phyloP scores from a whole-genome alignment of 1,140 invertebrate species.

The Hydropsyche tenuis region DNA sequence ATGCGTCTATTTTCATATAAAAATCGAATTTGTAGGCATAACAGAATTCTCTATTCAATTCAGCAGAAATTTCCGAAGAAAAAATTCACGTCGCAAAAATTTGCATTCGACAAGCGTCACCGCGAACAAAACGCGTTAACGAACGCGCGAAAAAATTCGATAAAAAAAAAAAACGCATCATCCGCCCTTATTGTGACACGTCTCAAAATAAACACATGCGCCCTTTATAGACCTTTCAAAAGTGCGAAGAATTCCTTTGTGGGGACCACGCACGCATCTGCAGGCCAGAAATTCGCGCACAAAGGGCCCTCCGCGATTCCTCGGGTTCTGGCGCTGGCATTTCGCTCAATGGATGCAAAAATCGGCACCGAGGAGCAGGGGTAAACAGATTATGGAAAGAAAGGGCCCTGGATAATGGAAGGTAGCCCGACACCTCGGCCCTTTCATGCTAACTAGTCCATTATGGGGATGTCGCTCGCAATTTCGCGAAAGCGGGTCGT shows the following conservation, averaged over 20 bases:
- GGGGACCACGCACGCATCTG: constrained; percentile 27
- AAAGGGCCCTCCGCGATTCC: constrained; percentile 44
- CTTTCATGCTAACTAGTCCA: constrained; percentile 47
- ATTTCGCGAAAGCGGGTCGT: no score
- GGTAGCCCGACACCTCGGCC: constrained; percentile 44
- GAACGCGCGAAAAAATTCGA: constrained; percentile 1
- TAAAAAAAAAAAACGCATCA: background rate
- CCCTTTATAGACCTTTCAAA: constrained; percentile 2
- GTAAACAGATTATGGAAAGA: constrained; percentile 49
- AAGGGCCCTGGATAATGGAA: constrained; percentile 47
- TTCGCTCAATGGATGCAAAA: constrained; percentile 35
- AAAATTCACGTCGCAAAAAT: no score
- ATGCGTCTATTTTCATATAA: no score
- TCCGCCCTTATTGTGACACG: constrained; percentile 3
- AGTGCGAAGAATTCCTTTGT: constrained; percentile 41
- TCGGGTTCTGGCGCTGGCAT: constrained; percentile 39
- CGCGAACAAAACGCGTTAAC: no score
- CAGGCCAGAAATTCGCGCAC: constrained; percentile 30
- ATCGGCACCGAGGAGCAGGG: constrained; percentile 30
- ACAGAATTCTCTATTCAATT: no score
- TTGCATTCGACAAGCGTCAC: no score
- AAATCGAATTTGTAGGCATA: no score
- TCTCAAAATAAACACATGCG: constrained; percentile 46
- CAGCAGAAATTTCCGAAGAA: no score
- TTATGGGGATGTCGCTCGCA: constrained; percentile 47